These are phyloP conservation scores for Wasmannia auropunctata DNA, from an alignment of 1,140 invertebrate species.

Conservation along the genomic window DNA sequence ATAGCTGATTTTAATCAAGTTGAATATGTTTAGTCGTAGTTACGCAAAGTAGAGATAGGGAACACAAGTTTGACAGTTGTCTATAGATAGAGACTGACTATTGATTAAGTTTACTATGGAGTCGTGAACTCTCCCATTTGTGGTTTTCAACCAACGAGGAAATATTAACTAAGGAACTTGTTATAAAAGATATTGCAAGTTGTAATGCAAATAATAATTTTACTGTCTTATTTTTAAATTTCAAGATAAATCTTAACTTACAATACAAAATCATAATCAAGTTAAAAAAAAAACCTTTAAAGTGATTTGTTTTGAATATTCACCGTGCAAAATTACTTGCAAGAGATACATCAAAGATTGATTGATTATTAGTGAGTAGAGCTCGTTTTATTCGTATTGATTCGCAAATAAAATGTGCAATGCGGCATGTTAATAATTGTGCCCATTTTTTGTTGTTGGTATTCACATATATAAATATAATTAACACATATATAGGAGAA, in stretches of 20 bases:
- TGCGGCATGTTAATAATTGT: slow-evolving; percentile 1
- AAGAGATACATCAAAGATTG: not conserved
- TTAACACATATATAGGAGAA: not conserved
- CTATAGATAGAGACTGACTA: not conserved
- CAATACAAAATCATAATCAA: not conserved
- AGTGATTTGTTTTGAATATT: not conserved
- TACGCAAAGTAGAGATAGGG: slow-evolving; percentile 1
- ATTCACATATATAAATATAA: not conserved
- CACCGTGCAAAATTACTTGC: not conserved
- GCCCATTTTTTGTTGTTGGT: not conserved
- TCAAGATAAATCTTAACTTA: not conserved
- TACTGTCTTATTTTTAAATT: not conserved
- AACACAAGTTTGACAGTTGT: slow-evolving; percentile 10
- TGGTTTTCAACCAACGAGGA: not conserved
- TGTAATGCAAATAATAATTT: not conserved
- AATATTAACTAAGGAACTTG: not conserved
- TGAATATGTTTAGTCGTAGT: slow-evolving; percentile 12
- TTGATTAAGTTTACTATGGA: slow-evolving; percentile 19
- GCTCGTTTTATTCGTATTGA: not conserved
- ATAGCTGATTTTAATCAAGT: not conserved
- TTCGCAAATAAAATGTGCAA: not conserved
- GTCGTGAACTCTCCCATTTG: slow-evolving; percentile 10
- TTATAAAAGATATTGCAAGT: not conserved
- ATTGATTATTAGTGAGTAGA: not conserved
- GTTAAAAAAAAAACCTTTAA: not conserved